Evolutionary conservation across 2,888 invertebrate genomes (phyloP).

Genomic region (Leuctra nigra): DNA sequence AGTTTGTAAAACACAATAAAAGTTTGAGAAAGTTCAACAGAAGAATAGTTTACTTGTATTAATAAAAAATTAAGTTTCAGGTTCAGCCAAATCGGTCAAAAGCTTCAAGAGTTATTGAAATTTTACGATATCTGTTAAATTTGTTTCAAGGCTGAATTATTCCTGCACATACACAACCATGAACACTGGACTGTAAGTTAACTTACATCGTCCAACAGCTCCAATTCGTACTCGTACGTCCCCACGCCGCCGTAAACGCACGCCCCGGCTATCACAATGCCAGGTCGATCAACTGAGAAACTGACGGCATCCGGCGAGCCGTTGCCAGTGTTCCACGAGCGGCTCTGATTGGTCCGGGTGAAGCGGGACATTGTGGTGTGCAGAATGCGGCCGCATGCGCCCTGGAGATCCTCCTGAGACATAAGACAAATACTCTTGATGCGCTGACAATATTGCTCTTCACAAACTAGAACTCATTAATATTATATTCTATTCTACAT

Average conservation of each 20-base stretch:
- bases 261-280: slow-evolving; percentile 83
- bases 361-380: slow-evolving; percentile 86
- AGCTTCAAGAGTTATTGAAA: too few species aligned
- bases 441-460: background rate
- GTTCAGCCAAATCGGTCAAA: too few species aligned
- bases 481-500: too few species aligned
- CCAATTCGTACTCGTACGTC: slow-evolving; percentile 84
- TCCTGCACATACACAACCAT: background rate
- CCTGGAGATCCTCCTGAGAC: slow-evolving; percentile 59
- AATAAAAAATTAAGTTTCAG: too few species aligned
- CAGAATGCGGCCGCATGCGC: slow-evolving; percentile 61
- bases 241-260: slow-evolving; percentile 87
- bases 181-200: background rate
- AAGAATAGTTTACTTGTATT: too few species aligned
- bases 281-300: slow-evolving; percentile 85
- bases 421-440: background rate
- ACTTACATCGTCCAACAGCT: slow-evolving; percentile 73
- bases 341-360: slow-evolving; percentile 78
- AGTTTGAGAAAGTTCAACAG: too few species aligned
- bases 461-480: background rate
- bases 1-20: too few species aligned
- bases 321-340: slow-evolving; percentile 96
- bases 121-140: too few species aligned
- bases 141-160: too few species aligned
- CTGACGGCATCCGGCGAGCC: slow-evolving; percentile 96